Evolutionary conservation across 1,140 invertebrate genomes (phyloP), one percentile per base, ranked within the genome.

Genomic region (Maconellicoccus hirsutus): DNA sequence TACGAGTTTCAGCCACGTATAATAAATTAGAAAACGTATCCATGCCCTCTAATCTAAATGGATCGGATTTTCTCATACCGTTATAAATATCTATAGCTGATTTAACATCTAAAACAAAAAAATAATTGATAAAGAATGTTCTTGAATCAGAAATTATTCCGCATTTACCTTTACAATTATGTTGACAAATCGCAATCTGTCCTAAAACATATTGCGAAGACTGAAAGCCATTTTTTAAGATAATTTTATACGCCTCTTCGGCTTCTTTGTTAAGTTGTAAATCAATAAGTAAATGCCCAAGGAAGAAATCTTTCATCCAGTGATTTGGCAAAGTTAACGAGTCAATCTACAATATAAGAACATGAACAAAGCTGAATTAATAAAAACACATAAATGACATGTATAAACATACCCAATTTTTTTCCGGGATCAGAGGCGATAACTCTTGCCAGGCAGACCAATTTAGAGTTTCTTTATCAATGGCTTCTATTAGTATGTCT

Each of bases 21-120:
- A 98, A 81, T 59, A 98, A 81, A 83, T 98, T 97, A n/a, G 94
- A 98, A 79, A 93, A 98, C 0, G 90, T 92, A 81, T 98, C 96
- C 84, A 98, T 89, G 78, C 96, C 94, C 76, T 98, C 95, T 26
- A 98, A 79, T 70, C 95, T 84, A 78, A 88, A 96, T 0, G 96
- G 96, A 84, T 98, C 96, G 75, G 85, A 82, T 76, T 89, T 85
- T 73, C 91, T 87, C 19, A 98, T 82, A 63, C 86, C 83, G 78
- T 88, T 85, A 77, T 96, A 98, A 70, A 88, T 85, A 72, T 86
- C 83, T 73, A 97, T 89, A 0, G 94, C 93, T 78, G 89, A 87
- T 77, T 95, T 93, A 23, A 96, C 88, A 82, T 96, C 93, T 94
- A 77, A 73, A 85, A 84, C 52, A 23, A 72, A 23, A 59, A 70